Evolutionary conservation across 2,113 vertebrate species (phyloP), one percentile per base, ranked within the genome.

Genomic region (Etheostoma cragini): DNA sequence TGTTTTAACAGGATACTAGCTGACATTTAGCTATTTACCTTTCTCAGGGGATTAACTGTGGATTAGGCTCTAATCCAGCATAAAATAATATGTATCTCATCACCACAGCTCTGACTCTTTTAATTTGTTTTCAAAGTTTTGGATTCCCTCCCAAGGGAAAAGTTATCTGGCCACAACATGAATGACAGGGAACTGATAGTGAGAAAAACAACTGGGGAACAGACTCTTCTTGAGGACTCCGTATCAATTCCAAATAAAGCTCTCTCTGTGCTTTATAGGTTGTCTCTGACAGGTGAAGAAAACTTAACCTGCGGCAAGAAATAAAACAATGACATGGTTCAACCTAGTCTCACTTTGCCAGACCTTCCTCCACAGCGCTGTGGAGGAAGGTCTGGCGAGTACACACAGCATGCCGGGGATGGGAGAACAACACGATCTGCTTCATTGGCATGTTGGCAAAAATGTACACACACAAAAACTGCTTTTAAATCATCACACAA

Each of bases 21-120:
- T 89, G 91, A 92, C 88, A 91, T 85, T 90, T 83, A 84, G 88
- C 76, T 83, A 86, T 91, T 91, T 91, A 91, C 91, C 88, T 89
- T 84, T 80, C 85, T 82, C 77, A 19, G 67, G 82, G 89, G 89
- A 93, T 92, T 91, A 90, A 63, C 67, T 35, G 0, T 65, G 87
- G 87, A 90, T 94, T 92, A 91, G 87, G 60, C 56, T 84, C 88
- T 88, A 89, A 92, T 92, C 84, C 89, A 78, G 76, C 85, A 50
- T 88, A 84, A 92, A 89, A 90, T 93, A 88, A 83, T 82, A 89
- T 88, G 87, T 79, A 83, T 88, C 85, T 89, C 89, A 80, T 84
- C 76, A 67, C 42, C 35, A 22, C 83, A 86, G 84, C 74, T 67
- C 76, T 4, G 30, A 65, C 72, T 83, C 50, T 77, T 85, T 89